Percentiles rank a stretch among this genome's conserved stretches.
Conservation (phyloP, 1,140 invertebrate genomes). For the Dendrolimus kikuchii region DNA sequence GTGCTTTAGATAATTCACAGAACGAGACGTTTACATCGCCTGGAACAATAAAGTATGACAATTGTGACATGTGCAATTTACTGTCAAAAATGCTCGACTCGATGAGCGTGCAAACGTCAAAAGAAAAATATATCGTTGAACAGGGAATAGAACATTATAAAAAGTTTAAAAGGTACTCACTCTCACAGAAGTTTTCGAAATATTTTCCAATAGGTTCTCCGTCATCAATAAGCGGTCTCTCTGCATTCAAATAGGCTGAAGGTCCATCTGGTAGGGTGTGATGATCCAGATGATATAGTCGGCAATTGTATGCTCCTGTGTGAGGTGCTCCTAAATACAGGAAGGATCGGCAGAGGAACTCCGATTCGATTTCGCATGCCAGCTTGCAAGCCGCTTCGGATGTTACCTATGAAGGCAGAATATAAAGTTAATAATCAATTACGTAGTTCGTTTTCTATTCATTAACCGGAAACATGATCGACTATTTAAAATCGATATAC, state of each 20-base stretch:
- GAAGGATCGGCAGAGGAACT: slow-evolving; percentile 94
- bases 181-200: slow-evolving; percentile 92
- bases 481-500: too few relatives aligned
- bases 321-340: slow-evolving; percentile 85
- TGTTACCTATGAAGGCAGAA: slow-evolving; percentile 73
- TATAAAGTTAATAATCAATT: slow-evolving; percentile 11
- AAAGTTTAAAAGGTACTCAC: slow-evolving; percentile 39
- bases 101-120: too few relatives aligned
- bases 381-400: slow-evolving; percentile 88
- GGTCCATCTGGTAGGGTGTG: slow-evolving; percentile 92
- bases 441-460: slow-evolving; percentile 9
- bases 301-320: slow-evolving; percentile 88
- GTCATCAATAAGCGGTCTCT: slow-evolving; percentile 91
- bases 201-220: slow-evolving; percentile 91
- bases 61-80: too few relatives aligned
- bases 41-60: too few relatives aligned
- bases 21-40: too few relatives aligned
- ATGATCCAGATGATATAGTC: slow-evolving; percentile 94
- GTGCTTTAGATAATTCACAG: too few relatives aligned
- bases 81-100: too few relatives aligned
- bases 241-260: slow-evolving; percentile 89
- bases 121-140: too few relatives aligned
- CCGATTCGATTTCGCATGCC: slow-evolving; percentile 93
- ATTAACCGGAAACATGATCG: slow-evolving; percentile 1
- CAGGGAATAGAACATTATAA: too few relatives aligned